Percentiles rank a stretch among this genome's conserved stretches.
These are phyloP conservation scores for Lucilia sericata DNA, from an alignment of 1,140 invertebrate species.

Conservation along the genomic window DNA sequence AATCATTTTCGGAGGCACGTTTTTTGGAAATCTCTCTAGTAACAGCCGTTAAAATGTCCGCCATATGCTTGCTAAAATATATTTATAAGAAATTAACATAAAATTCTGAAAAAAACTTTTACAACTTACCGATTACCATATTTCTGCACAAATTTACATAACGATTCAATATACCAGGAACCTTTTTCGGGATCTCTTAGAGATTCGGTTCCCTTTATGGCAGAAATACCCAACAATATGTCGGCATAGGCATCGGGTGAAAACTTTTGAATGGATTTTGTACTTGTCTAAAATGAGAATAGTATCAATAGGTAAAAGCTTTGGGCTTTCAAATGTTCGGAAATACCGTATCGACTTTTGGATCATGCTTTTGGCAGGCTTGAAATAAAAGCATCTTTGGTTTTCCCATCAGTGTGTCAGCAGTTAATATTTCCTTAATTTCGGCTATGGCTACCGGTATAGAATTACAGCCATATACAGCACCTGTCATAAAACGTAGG, in stretches of 20 bases:
- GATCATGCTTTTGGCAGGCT: conserved; percentile 56
- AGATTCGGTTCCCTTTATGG: conserved; percentile 57
- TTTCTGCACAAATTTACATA: conserved; percentile 54
- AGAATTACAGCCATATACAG: conserved; percentile 60
- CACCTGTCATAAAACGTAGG: conserved; percentile 29
- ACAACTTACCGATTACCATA: conserved; percentile 52
- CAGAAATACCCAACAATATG: conserved; percentile 60
- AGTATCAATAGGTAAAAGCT: no score
- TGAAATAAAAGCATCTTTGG: conserved; percentile 64
- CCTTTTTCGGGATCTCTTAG: conserved; percentile 57
- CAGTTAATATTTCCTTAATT: conserved; percentile 57
- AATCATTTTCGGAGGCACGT: conserved; percentile 54
- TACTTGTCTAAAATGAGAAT: no score
- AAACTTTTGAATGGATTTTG: neutral
- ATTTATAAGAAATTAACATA: neutral
- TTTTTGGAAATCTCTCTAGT: conserved; percentile 52
- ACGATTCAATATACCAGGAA: conserved; percentile 63
- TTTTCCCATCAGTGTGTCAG: conserved; percentile 52
- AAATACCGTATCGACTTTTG: conserved; percentile 24
- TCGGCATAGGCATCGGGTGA: conserved; percentile 52
- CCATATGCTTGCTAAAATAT: conserved; percentile 52
- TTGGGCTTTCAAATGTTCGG: neutral
- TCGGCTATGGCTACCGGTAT: conserved; percentile 58
- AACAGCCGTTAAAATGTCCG: conserved; percentile 58
- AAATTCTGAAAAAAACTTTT: neutral